A percentile compares a stretch with the other conserved stretches of the same genome.
Conservation (phyloP, 2,888 invertebrate species). For the Hybos culiciformis region DNA sequence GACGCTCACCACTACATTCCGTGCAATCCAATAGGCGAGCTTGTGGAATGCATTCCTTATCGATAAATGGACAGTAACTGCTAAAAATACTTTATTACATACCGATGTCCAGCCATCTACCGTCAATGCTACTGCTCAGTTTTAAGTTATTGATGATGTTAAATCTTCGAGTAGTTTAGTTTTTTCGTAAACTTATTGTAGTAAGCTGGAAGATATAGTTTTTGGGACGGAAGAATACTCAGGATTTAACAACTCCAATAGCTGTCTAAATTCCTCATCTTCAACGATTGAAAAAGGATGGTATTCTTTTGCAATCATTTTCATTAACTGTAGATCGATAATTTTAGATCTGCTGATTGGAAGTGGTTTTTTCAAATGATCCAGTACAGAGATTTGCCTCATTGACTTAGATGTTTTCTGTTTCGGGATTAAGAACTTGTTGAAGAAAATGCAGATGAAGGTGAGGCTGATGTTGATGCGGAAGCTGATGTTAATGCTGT, state of each 20-base stretch:
- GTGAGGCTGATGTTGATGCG: not conserved
- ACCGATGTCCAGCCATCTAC: conserved; percentile 10
- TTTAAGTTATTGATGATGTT: not conserved
- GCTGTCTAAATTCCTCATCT: conserved; percentile 5
- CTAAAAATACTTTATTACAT: conserved; percentile 4
- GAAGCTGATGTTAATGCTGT: not conserved
- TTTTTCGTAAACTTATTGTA: not conserved
- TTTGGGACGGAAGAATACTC: conserved; percentile 4
- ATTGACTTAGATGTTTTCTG: not conserved
- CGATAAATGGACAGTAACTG: conserved; percentile 11
- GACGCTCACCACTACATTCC: not conserved
- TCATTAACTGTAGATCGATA: conserved; percentile 4
- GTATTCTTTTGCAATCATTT: conserved; percentile 6
- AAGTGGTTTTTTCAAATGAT: not conserved
- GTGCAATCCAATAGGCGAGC: conserved; percentile 5
- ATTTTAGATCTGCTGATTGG: not conserved
- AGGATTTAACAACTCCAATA: not conserved
- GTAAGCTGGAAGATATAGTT: not conserved
- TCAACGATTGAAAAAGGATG: conserved; percentile 6
- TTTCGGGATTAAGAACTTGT: not conserved
- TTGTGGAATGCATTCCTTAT: conserved; percentile 1
- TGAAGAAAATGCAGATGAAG: not conserved
- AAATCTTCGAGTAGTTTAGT: no score
- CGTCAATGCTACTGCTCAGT: not conserved
- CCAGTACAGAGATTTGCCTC: not conserved